Evolutionary conservation across 2,797 vertebrate genomes (phyloP).

Genomic region (Neosalanx taihuensis): DNA sequence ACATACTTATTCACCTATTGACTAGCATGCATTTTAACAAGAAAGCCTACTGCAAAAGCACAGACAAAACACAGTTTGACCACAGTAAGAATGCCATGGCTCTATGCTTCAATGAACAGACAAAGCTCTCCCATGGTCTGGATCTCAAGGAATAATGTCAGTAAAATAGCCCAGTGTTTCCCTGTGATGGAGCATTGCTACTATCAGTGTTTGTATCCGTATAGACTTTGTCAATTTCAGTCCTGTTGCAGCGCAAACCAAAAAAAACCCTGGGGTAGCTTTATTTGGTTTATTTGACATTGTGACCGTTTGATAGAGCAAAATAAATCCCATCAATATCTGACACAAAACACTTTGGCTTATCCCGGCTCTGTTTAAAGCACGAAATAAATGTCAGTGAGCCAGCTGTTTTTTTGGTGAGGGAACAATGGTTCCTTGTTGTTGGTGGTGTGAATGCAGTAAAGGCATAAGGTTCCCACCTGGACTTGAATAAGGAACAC

Average conservation of each 20-base stretch:
- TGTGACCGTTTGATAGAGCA: neutral
- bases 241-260: neutral
- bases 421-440: neutral
- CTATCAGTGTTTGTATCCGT: neutral
- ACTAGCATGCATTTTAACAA: neutral
- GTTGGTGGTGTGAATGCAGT: conserved; percentile 1
- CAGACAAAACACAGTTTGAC: neutral
- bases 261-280: neutral
- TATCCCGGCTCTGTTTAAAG: neutral
- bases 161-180: neutral
- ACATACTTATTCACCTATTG: neutral
- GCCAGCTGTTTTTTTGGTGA: neutral
- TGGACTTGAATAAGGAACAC: neutral
- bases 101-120: neutral
- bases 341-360: neutral
- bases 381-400: neutral
- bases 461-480: neutral
- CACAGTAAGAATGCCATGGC: neutral
- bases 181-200: neutral
- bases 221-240: neutral
- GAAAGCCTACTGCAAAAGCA: neutral
- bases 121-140: conserved; percentile 6
- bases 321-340: conserved; percentile 10
- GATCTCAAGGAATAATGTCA: neutral
- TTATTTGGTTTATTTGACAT: neutral